Evolutionary conservation across 64 coral and sea anemone species (phyloP).

Genomic region (Montipora capricornis): DNA sequence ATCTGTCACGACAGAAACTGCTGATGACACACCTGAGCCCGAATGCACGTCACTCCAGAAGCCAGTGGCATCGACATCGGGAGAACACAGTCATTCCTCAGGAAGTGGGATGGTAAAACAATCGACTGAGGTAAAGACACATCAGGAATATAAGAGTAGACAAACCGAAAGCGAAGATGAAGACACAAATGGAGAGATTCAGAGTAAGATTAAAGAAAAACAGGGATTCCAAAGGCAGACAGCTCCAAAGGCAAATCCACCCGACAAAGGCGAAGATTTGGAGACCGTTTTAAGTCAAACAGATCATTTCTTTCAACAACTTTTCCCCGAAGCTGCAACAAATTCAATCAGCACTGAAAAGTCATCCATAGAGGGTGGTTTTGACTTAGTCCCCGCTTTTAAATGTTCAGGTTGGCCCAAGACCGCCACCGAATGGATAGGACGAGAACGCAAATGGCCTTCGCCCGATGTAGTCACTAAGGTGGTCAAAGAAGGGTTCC

Average conservation of each 20-base stretch:
- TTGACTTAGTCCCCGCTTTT: conserved; percentile 66
- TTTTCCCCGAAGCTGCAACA: background rate
- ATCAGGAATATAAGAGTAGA: background rate
- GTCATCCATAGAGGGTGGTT: background rate
- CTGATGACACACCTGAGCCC: background rate
- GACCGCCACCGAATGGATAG: conserved; percentile 37
- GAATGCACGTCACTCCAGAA: background rate
- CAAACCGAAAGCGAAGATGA: background rate
- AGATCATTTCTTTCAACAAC: background rate
- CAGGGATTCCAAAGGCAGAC: background rate
- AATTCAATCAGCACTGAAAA: background rate
- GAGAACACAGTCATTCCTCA: background rate
- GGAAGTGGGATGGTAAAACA: background rate
- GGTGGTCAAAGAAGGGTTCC: background rate
- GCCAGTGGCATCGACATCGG: background rate
- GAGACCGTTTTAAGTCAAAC: background rate
- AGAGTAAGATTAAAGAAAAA: background rate
- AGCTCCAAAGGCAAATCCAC: no score
- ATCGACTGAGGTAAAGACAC: background rate
- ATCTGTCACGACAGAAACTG: background rate
- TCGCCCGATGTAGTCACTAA: background rate
- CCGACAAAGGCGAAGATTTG: background rate
- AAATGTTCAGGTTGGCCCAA: conserved; percentile 57
- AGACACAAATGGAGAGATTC: no score
- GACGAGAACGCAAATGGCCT: conserved; percentile 58